Evolutionary conservation across 2,797 vertebrate genomes (phyloP), one percentile per base, ranked within the genome.

Genomic region (Pangasius djambal): DNA sequence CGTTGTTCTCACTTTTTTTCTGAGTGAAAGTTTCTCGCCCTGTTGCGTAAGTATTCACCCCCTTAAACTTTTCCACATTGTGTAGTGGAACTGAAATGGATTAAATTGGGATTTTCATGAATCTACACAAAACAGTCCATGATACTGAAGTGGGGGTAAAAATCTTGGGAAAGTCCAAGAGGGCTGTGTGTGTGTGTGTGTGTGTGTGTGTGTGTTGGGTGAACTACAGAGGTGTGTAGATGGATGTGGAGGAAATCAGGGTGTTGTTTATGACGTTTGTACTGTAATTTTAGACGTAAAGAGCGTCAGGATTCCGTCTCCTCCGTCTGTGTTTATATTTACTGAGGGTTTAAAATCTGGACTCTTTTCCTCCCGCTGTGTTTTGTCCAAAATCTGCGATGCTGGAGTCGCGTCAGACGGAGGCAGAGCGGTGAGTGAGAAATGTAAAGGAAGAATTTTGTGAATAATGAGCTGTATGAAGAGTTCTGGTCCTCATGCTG

Each of bases 371-470:
- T 3, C 22, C 28, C 0, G 25, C 28, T 67, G 63, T 69, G 67
- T 69, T n/a, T 31, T 69, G 20, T 61, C 16, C 4, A 59, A 16
- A 20, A 22, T 20, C 63, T 59, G 52, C 34, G 22, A 34, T 34
- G 31, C 44, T 85, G 16, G 28, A 67, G 1, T 63, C 8, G n/a
- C 12, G 2, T 28, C 28, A n/a, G 50, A 37, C 31, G 2, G 25
- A 50, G 65, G 70, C 87, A 67, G 77, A 67, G 31, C 12, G 57
- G 85, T 67, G 55, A 74, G 86, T 87, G 28, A 31, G 25, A n/a
- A 31, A 31, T n/a, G 9, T 28, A 50, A 8, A 20, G 5, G 4
- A 22, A 40, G 55, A 37, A 37, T 12, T 37, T 81, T 40, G 10
- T 82, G 6, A 67, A 48, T 67, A 48, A 48, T 13, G 16, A 55